Conservation (phyloP, 2,797 vertebrate genomes). For the Hybognathus amarus region DNA sequence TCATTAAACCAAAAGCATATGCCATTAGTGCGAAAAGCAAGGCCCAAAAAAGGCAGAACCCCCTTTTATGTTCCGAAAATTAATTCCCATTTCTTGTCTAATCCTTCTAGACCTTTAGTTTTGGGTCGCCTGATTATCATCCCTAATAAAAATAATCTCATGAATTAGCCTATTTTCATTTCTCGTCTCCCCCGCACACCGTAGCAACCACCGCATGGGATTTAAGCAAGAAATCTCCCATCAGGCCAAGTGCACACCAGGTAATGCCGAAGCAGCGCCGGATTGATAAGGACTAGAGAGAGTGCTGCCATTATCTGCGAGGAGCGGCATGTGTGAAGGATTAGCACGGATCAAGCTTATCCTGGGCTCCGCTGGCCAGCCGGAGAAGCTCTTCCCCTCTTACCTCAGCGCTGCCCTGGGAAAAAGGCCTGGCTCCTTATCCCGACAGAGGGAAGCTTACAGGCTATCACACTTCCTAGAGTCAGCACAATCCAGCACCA, state of each 20-base stretch:
- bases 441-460: slow-evolving; percentile 51
- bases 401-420: slow-evolving; percentile 50
- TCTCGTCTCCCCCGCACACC: slow-evolving; percentile 19
- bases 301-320: slow-evolving; percentile 52
- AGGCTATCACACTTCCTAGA: slow-evolving; percentile 56
- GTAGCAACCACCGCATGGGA: slow-evolving; percentile 34
- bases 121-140: slow-evolving; percentile 33
- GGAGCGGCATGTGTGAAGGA: slow-evolving; percentile 55
- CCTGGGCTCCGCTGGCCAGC: slow-evolving; percentile 55
- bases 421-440: slow-evolving; percentile 54
- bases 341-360: slow-evolving; percentile 64
- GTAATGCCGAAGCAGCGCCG: slow-evolving; percentile 63
- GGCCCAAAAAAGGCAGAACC: slow-evolving; percentile 5
- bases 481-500: slow-evolving; percentile 50
- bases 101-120: slow-evolving; percentile 44
- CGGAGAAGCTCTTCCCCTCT: slow-evolving; percentile 44
- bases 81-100: slow-evolving; percentile 22
- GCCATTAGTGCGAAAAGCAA: slow-evolving; percentile 51
- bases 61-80: background rate
- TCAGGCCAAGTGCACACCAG: slow-evolving; percentile 65
- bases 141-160: slow-evolving; percentile 47
- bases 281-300: slow-evolving; percentile 58
- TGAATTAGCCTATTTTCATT: slow-evolving; percentile 35
- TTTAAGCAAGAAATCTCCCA: slow-evolving; percentile 54
- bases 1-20: slow-evolving; percentile 48